These are phyloP conservation scores for Dendronephthya gigantea DNA, from an alignment of 64 coral and sea anemone genomes.

Conservation along the genomic window DNA sequence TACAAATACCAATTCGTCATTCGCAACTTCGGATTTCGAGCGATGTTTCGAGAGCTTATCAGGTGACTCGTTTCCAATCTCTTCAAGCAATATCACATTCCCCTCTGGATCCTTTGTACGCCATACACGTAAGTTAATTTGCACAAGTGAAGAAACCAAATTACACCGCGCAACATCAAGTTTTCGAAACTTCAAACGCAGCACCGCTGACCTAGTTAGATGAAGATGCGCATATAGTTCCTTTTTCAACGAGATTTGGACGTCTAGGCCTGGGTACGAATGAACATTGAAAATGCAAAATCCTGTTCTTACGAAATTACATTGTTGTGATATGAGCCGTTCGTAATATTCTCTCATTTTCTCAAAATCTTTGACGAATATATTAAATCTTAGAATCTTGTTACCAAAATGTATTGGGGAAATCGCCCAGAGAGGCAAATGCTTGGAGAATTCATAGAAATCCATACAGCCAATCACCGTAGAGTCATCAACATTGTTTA, in stretches of 20 bases:
- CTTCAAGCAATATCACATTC: background rate
- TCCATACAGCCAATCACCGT: background rate
- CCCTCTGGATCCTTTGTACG: background rate
- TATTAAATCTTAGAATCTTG: background rate
- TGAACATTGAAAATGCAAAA: background rate
- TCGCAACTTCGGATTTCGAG: background rate
- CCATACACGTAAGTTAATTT: background rate
- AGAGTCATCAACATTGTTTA: background rate
- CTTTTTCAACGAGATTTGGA: background rate
- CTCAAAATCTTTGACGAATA: background rate
- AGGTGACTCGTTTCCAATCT: background rate
- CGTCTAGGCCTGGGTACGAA: background rate
- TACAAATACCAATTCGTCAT: background rate
- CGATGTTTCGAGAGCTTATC: background rate
- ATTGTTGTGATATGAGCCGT: background rate
- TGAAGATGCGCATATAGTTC: background rate
- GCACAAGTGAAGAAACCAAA: background rate
- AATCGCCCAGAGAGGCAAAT: background rate
- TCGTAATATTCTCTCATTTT: conserved; percentile 9
- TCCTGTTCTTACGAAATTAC: background rate
- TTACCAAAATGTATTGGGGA: background rate
- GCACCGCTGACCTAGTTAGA: background rate
- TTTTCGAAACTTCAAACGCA: conserved; percentile 4
- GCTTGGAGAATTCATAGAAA: background rate
- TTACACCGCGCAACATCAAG: background rate